Evolutionary conservation across 2,797 vertebrate genomes (phyloP).

Genomic region (Rhynchotus rufescens): DNA sequence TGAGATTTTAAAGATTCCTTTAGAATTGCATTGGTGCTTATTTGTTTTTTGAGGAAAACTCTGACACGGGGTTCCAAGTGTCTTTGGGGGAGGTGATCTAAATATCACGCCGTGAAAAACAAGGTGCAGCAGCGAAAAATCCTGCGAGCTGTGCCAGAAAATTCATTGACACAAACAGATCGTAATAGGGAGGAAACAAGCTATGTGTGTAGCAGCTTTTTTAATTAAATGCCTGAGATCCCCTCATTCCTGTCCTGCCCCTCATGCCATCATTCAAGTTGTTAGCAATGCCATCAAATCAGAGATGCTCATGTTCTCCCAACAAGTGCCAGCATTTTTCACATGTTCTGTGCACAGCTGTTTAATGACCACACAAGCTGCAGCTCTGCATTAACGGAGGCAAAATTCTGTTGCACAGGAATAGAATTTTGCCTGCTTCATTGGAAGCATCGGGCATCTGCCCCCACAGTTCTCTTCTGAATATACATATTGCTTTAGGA

Average conservation of each 20-base stretch:
- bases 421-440: not conserved
- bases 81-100: not conserved
- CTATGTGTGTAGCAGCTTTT: not conserved
- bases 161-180: slow-evolving; percentile 7
- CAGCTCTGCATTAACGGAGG: not conserved
- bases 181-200: slow-evolving; percentile 7
- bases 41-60: not conserved
- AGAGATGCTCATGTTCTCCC: not conserved
- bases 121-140: not conserved
- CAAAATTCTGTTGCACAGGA: not conserved
- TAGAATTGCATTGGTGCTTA: not conserved
- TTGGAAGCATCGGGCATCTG: not conserved
- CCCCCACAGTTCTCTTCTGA: not conserved
- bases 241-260: not conserved
- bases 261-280: slow-evolving; percentile 21
- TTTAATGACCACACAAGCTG: not conserved
- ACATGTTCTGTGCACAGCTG: not conserved
- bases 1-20: not conserved
- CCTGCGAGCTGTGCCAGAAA: not conserved
- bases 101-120: not conserved
- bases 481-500: not conserved
- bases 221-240: slow-evolving; percentile 13
- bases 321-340: not conserved
- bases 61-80: not conserved
- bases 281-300: not conserved